phyloP scores from a whole-genome alignment of 2,797 vertebrate genomes.

The Pseudochromis fuscus region DNA sequence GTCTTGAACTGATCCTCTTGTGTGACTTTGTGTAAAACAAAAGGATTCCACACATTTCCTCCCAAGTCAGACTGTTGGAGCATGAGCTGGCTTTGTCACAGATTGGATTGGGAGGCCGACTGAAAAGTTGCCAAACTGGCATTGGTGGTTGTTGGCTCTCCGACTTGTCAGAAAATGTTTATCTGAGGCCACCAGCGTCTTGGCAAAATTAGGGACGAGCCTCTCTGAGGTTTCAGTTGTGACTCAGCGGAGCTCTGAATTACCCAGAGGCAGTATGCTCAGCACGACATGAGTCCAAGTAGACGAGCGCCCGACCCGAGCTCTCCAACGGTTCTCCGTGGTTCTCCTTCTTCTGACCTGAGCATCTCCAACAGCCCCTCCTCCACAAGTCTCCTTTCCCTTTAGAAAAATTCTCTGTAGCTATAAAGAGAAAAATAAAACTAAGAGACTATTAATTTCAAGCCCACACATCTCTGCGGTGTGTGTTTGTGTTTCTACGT shows the following conservation, averaged over 20 bases:
- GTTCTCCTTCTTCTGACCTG: conserved; percentile 3
- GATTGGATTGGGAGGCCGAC: not conserved
- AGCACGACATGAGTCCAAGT: conserved; percentile 1
- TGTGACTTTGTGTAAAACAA: not conserved
- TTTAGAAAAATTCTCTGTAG: not conserved
- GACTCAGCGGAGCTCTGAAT: conserved; percentile 55
- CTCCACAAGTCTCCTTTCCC: conserved; percentile 16
- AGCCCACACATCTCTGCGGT: not conserved
- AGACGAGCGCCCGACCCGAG: conserved; percentile 1
- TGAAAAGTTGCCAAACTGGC: conserved; percentile 21
- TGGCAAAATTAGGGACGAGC: conserved; percentile 43
- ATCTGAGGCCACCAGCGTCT: conserved; percentile 35
- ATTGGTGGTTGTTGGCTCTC: conserved; percentile 10
- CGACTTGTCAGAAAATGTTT: conserved; percentile 44
- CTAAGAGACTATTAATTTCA: not conserved
- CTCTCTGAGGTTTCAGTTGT: conserved; percentile 48
- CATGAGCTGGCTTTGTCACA: not conserved
- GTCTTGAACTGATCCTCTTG: not conserved
- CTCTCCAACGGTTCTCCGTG: not conserved
- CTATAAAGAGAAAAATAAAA: not conserved
- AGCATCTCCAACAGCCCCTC: not conserved
- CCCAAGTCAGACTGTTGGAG: not conserved
- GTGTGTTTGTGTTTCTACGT: no score
- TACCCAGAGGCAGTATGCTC: conserved; percentile 42
- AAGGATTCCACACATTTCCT: not conserved